phyloP scores from a whole-genome alignment of 2,113 vertebrate species.

The Nicator chloris region DNA sequence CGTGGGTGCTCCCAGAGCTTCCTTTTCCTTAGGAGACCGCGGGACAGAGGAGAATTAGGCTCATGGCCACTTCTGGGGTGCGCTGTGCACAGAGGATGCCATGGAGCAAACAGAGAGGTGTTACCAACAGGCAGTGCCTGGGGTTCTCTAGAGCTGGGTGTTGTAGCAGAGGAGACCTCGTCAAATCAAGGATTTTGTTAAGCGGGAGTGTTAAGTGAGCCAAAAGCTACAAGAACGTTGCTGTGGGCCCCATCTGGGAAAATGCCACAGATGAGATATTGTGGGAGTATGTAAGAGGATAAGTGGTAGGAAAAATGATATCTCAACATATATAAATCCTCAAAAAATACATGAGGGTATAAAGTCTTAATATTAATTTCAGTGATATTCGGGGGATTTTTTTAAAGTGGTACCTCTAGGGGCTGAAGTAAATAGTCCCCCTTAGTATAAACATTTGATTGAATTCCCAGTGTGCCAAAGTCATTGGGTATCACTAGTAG shows the following conservation, averaged over 20 bases:
- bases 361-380: conserved; percentile 68
- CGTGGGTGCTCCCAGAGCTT: neutral
- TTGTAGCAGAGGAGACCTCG: neutral
- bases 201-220: conserved; percentile 38
- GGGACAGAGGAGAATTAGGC: neutral
- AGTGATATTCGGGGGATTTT: conserved; percentile 40
- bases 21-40: neutral
- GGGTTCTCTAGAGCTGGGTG: neutral
- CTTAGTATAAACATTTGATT: conserved; percentile 60
- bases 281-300: conserved; percentile 64
- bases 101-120: neutral
- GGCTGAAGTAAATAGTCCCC: conserved; percentile 62
- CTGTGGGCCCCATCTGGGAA: conserved; percentile 63
- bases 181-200: conserved; percentile 37
- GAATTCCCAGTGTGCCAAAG: conserved; percentile 59
- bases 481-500: conserved; percentile 41
- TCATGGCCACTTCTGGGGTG: neutral
- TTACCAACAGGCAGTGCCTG: neutral
- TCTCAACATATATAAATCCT: conserved; percentile 64
- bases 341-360: conserved; percentile 67
- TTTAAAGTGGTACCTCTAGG: conserved; percentile 57
- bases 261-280: conserved; percentile 60
- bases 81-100: neutral
- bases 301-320: conserved; percentile 65
- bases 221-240: conserved; percentile 53